Conservation (phyloP, 2,888 invertebrate genomes). For the Machimus atricapillus region DNA sequence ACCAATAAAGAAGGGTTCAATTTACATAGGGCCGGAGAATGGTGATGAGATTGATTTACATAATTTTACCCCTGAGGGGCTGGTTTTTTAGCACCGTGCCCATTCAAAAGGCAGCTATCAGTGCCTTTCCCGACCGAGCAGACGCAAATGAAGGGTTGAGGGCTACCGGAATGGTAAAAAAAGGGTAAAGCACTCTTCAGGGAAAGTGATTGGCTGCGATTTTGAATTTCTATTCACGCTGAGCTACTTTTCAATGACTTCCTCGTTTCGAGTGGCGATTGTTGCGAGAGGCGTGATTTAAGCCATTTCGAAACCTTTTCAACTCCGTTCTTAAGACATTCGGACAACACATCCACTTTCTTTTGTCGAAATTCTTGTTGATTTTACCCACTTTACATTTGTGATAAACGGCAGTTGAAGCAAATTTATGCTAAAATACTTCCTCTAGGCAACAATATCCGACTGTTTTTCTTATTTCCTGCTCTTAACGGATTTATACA, state of each 20-base stretch:
- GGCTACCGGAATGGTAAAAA: background rate
- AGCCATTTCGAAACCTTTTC: background rate
- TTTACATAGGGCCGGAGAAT: conserved; percentile 34
- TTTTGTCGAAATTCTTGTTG: background rate
- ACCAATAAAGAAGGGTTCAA: conserved; percentile 46
- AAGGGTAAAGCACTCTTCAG: background rate
- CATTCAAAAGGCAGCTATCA: background rate
- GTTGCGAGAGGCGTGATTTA: conserved; percentile 30
- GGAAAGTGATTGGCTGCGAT: conserved; percentile 39
- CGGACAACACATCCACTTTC: background rate
- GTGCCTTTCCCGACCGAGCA: conserved; percentile 45
- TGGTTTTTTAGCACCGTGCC: conserved; percentile 48
- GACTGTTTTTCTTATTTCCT: background rate
- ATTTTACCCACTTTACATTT: background rate
- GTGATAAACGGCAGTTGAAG: background rate
- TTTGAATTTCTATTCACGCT: conserved; percentile 19
- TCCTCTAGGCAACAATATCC: background rate
- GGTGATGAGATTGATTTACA: conserved; percentile 47
- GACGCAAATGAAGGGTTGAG: conserved; percentile 48
- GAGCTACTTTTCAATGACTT: conserved; percentile 13
- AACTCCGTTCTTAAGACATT: background rate
- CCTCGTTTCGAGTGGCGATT: conserved; percentile 22
- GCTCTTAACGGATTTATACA: background rate
- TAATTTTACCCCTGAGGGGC: conserved; percentile 50
- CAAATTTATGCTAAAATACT: background rate